Percentiles rank a stretch among this genome's conserved stretches.
These are phyloP conservation scores for Umimayanthus chanpuru DNA, from an alignment of 92 coral and sea anemone species.

Conservation along the genomic window DNA sequence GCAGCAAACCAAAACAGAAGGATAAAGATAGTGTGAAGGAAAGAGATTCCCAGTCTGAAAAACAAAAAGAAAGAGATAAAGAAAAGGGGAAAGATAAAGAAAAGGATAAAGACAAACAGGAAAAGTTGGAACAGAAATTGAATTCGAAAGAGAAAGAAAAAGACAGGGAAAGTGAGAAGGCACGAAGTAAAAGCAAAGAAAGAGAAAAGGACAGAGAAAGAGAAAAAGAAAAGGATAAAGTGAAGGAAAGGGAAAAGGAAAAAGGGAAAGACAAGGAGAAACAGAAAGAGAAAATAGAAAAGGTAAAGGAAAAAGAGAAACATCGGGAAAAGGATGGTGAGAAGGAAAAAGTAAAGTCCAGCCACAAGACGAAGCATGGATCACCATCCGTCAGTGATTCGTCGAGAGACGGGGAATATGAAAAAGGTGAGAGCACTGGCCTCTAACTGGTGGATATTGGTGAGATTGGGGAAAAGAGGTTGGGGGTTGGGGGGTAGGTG, in stretches of 20 bases:
- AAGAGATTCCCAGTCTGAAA: constrained; percentile 22
- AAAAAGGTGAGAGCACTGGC: constrained; percentile 54
- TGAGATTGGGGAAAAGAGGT: too few relatives aligned
- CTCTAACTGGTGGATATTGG: not conserved
- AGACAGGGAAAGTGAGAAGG: constrained; percentile 60
- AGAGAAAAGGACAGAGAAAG: constrained; percentile 80
- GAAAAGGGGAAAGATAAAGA: constrained; percentile 73
- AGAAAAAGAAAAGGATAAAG: constrained; percentile 56
- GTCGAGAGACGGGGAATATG: constrained; percentile 70
- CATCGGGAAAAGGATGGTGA: constrained; percentile 30
- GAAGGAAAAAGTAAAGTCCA: constrained; percentile 11
- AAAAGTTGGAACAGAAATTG: constrained; percentile 61
- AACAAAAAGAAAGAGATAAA: constrained; percentile 38
- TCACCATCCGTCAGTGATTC: constrained; percentile 53
- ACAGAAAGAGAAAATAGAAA: constrained; percentile 26
- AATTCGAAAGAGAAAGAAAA: constrained; percentile 75
- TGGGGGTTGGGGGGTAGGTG: too few relatives aligned
- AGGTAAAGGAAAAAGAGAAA: constrained; percentile 34
- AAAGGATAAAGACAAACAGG: constrained; percentile 65
- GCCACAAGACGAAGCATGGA: constrained; percentile 18
- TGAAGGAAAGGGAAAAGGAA: constrained; percentile 49
- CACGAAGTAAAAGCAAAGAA: constrained; percentile 86
- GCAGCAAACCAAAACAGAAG: constrained; percentile 73
- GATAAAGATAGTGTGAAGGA: constrained; percentile 63
- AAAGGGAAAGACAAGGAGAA: constrained; percentile 50